Evolutionary conservation across 2,888 invertebrate species (phyloP), one percentile per base, ranked within the genome.

Genomic region (Mythimna vitellina): DNA sequence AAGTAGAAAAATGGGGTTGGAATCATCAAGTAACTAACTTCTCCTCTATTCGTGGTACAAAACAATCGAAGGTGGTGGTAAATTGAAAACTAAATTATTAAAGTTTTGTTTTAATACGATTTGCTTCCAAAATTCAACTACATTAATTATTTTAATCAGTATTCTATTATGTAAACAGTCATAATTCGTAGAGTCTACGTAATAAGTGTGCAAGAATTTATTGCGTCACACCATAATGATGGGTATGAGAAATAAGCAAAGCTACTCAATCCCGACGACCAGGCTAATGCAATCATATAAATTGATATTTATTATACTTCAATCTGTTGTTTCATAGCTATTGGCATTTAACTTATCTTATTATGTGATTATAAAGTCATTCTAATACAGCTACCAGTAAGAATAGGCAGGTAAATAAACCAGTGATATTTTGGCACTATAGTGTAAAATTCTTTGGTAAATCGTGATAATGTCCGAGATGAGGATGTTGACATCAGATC

Each of bases 391-490:
- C 64, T 77, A 58, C 67, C 60, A 76, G 56, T 71, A 67, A 51
- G 64, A 66, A 63, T 53, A 65, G 20, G 62, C 49, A 65, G 20
- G 42, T 72, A 57, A 58, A 82, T 53, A 65, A 65, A 62, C 61
- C 25, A 20, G 46, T 67, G 58, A 57, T 65, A 71, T 74, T 70
- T 80, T 74, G 61, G 69, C 80, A 83, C 81, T 54, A 46, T n/a
- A 32, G 58, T 83, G 81, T 38, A 25, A 83, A 60, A 83, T 82
- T 80, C 73, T 83, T 77, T 76, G 29, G 64, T 62, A 73, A 68
- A 61, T 22, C 61, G 66, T 64, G 54, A 64, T 65, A 46, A 57
- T 49, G 7, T 57, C 46, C 17, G 61, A 65, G 53, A 65, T 63
- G 65, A 76, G 72, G 67, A 72, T 70, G 68, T 82, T 71, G 65